A percentile compares a stretch with the other conserved stretches of the same genome.
Conservation (phyloP, 2,113 vertebrate genomes). For the Lathamus discolor region DNA sequence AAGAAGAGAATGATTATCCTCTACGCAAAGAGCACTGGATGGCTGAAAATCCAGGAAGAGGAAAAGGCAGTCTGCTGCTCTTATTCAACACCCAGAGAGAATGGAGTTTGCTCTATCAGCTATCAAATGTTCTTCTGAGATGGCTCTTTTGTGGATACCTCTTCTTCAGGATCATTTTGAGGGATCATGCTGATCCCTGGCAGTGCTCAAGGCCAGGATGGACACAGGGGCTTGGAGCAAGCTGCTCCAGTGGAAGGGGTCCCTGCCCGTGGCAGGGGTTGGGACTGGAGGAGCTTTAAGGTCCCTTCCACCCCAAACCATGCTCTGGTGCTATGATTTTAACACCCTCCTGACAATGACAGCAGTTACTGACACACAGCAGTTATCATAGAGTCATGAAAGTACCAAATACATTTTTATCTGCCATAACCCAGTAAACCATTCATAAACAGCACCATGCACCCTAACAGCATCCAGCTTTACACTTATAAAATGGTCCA, state of each 20-base stretch:
- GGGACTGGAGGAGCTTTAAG: neutral
- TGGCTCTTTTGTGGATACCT: neutral
- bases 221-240: neutral
- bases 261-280: neutral
- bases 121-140: rapidly evolving
- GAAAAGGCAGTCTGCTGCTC: neutral
- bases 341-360: neutral
- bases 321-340: neutral
- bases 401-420: neutral
- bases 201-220: neutral
- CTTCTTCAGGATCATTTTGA: neutral
- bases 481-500: neutral
- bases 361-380: neutral
- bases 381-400: neutral
- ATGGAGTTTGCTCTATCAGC: neutral
- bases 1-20: neutral
- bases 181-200: neutral
- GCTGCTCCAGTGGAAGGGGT: neutral
- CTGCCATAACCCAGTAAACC: neutral
- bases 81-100: neutral
- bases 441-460: neutral
- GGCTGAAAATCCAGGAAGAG: neutral
- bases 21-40: neutral
- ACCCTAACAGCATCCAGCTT: neutral
- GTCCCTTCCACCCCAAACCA: neutral